phyloP scores from a whole-genome alignment of 2,797 vertebrate species.

The Eutrigla gurnardus region DNA sequence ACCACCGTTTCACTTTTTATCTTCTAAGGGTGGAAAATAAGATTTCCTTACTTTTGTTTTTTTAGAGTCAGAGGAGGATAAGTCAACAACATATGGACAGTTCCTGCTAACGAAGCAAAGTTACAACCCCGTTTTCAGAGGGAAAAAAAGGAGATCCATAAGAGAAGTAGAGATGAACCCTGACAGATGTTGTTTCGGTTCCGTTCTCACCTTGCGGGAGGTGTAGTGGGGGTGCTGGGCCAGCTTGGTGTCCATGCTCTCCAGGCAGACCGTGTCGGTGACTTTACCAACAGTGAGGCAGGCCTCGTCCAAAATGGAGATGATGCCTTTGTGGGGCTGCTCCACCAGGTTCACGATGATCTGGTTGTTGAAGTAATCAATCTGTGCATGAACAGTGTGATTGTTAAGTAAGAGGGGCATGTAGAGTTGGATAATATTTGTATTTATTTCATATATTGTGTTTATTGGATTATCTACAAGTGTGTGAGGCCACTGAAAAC shows the following conservation, averaged over 20 bases:
- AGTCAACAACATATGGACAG: conserved; percentile 5
- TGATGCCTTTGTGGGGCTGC: conserved; percentile 89
- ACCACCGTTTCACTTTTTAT: neutral
- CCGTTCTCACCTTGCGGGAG: conserved; percentile 88
- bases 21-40: neutral
- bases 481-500: neutral
- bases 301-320: conserved; percentile 92
- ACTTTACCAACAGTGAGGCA: conserved; percentile 88
- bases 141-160: neutral
- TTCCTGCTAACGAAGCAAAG: neutral
- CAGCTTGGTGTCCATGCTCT: conserved; percentile 90
- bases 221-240: conserved; percentile 91
- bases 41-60: neutral
- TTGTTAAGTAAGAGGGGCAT: neutral
- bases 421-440: too few relatives aligned
- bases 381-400: conserved; percentile 70
- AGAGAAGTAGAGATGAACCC: conserved; percentile 46
- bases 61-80: neutral
- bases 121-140: neutral
- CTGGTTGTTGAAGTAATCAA: conserved; percentile 94
- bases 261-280: conserved; percentile 90
- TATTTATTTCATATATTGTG: too few relatives aligned
- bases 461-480: neutral
- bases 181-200: conserved; percentile 45
- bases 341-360: conserved; percentile 95